Base-by-base conservation (phyloP, 2,797 vertebrate species). In the Chromis chromis region DNA sequence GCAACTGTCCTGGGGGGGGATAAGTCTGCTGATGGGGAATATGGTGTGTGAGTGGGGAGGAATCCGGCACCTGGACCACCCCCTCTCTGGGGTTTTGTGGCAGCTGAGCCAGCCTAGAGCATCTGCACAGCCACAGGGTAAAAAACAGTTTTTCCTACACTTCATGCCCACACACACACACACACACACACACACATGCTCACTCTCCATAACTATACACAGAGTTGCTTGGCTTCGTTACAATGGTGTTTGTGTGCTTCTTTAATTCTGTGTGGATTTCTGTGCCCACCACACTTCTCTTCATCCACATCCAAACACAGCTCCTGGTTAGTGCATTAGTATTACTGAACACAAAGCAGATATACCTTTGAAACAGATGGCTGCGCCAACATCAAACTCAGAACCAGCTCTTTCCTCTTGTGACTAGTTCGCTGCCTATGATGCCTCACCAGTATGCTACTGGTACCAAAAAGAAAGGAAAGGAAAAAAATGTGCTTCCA, bases 51-150 rank as follows among this genome's bases (percentile, higher is more conserved):
- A 71, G 82, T 65, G 60, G 76, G 70, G 53, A 76, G 80, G 81
- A 83, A 88, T 86, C 73, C 72, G 63, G 88, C 93, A 94, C 92
- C 94, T 94, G 93, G 89, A 93, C 81, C 85, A 82, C 42, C 65
- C 70, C 79, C 68, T 90, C 90, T 89, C 90, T 81, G 77, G 88
- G 86, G 90, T 75, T 91, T 72, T 72, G 73, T 86, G 86, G 89
- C 93, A 93, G 90, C 93, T 91, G 94, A 93, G 92, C 87, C 88
- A 86, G 76, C 85, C 82, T 74, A 78, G 79, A 92, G 91, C 93
- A 94, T 94, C 92, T 95, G 94, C 88, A 91, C 88, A 88, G 88
- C 94, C 86, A 92, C 81, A 74, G 93, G 94, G 91, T 88, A 90
- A 89, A 92, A 88, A 88, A 70, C 73, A 86, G 82, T 87, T 84